Evolutionary conservation across 2,797 vertebrate species (phyloP).

Genomic region (Falco cherrug): DNA sequence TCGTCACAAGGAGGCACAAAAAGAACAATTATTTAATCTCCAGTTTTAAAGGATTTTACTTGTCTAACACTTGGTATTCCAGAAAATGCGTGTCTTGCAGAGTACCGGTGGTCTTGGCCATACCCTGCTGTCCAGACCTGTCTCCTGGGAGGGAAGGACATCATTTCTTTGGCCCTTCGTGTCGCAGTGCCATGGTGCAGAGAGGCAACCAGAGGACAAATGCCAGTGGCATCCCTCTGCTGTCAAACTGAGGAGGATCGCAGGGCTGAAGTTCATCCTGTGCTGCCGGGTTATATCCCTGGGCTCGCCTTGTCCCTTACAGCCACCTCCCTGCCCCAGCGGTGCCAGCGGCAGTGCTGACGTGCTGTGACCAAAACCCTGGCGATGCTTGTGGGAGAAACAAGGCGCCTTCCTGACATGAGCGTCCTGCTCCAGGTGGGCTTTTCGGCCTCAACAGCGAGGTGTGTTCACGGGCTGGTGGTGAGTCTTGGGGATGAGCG

Average conservation of each 20-base stretch:
- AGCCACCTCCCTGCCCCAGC: neutral
- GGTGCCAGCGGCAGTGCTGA: neutral
- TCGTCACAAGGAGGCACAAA: neutral
- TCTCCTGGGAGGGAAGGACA: neutral
- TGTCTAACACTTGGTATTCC: neutral
- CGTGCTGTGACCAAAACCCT: rapidly evolving
- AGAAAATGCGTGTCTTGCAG: rapidly evolving
- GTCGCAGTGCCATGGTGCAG: neutral
- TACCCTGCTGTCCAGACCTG: rapidly evolving
- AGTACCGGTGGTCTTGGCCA: rapidly evolving
- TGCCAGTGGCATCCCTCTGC: neutral
- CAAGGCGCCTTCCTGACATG: rapidly evolving
- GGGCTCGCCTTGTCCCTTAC: rapidly evolving
- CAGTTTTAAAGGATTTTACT: neutral
- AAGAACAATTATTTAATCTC: neutral
- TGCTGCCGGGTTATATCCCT: neutral
- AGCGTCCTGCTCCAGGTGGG: rapidly evolving
- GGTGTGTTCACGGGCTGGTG: rapidly evolving
- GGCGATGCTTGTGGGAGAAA: rapidly evolving
- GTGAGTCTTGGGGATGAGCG: neutral
- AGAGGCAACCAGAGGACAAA: neutral
- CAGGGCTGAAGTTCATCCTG: neutral
- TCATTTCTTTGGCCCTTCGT: neutral
- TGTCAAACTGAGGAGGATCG: neutral
- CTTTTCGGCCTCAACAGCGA: neutral